phyloP scores from a whole-genome alignment of 2,797 vertebrate species.

The Pelobates cultripes region DNA sequence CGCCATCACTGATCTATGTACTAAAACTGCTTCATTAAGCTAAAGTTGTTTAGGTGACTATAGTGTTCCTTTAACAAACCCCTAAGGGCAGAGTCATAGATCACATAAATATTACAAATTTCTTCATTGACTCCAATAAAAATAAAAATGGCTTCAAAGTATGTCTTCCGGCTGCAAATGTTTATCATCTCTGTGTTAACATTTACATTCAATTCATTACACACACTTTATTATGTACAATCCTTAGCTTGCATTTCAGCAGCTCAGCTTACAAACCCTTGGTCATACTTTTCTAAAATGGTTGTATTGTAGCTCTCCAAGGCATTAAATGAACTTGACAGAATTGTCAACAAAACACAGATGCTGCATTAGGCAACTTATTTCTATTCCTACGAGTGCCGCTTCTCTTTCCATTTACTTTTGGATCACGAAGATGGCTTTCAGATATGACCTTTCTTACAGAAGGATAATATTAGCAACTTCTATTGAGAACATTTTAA shows the following conservation, averaged over 20 bases:
- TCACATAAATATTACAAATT: no score
- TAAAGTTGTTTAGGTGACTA: no score
- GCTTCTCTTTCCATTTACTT: background rate
- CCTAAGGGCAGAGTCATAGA: no score
- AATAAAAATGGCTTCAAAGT: no score
- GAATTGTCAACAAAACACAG: conserved; percentile 9
- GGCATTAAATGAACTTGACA: background rate
- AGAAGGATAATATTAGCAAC: background rate
- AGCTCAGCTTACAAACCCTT: background rate
- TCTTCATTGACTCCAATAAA: no score
- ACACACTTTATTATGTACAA: no score
- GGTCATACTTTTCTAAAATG: background rate
- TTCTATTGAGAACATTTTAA: background rate
- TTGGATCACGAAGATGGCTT: conserved; percentile 5
- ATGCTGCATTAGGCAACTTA: conserved; percentile 1
- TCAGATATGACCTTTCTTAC: background rate
- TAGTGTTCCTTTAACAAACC: no score
- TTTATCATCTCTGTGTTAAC: no score
- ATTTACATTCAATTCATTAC: no score
- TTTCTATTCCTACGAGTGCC: background rate
- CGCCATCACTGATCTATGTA: no score
- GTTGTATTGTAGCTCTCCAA: background rate
- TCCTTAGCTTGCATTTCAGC: background rate
- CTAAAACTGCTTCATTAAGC: no score
- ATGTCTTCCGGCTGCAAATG: no score